Conservation (phyloP, 2,797 vertebrate genomes). For the Glossophaga mutica region DNA sequence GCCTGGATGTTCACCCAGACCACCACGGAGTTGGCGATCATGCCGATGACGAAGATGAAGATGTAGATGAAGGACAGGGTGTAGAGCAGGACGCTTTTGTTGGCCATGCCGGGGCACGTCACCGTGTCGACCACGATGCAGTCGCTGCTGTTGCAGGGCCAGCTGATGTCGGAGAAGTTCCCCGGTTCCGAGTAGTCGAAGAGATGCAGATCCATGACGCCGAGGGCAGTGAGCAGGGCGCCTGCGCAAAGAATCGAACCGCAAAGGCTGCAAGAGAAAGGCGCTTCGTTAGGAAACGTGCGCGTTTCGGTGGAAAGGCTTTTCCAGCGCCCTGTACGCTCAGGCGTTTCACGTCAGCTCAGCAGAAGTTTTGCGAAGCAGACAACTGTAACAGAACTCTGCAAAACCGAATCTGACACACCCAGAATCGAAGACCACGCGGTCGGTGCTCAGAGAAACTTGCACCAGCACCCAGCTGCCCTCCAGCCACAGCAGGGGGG, state of each 20-base stretch:
- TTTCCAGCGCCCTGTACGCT: fast-evolving
- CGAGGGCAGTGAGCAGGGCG: background rate
- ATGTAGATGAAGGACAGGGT: slow-evolving; percentile 91
- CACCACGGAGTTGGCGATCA: slow-evolving; percentile 92
- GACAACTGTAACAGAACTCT: fast-evolving
- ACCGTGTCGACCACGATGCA: slow-evolving; percentile 84
- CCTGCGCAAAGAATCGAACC: slow-evolving; percentile 54
- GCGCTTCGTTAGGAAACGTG: fast-evolving
- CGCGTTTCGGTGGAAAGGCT: fast-evolving
- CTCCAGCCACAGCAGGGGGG: background rate
- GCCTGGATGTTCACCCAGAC: slow-evolving; percentile 95
- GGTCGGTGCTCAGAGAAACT: fast-evolving
- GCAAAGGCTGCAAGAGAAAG: background rate
- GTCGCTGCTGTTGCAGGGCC: slow-evolving; percentile 85
- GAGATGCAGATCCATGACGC: slow-evolving; percentile 85
- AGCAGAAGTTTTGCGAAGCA: background rate
- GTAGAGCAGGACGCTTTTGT: slow-evolving; percentile 88
- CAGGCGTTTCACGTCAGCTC: fast-evolving
- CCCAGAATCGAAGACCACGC: background rate
- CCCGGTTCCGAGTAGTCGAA: slow-evolving; percentile 84
- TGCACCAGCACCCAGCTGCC: background rate
- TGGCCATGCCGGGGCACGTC: slow-evolving; percentile 85
- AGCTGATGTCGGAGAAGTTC: slow-evolving; percentile 86
- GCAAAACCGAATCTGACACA: background rate
- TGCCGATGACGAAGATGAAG: slow-evolving; percentile 93